These are phyloP conservation scores for Terrapene triunguis DNA, from an alignment of 2,113 vertebrate genomes.

Conservation along the genomic window DNA sequence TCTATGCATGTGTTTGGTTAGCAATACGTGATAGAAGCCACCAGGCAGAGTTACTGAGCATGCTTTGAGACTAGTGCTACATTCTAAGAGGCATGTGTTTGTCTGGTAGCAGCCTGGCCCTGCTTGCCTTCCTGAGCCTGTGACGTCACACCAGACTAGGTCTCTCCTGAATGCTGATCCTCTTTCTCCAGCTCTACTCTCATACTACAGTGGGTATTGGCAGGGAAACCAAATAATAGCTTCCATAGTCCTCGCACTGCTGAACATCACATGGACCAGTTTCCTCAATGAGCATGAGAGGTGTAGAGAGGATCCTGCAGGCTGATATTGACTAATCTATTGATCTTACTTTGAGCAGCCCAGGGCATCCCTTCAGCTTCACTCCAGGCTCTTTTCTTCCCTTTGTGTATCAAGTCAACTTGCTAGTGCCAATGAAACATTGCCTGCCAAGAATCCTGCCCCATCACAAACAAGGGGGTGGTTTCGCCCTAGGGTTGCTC, in stretches of 20 bases:
- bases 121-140: neutral
- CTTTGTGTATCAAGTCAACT: accelerated
- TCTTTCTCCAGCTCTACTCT: neutral
- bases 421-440: neutral
- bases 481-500: neutral
- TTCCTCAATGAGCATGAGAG: neutral
- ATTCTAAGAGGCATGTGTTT: neutral
- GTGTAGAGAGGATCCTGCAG: neutral
- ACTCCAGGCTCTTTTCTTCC: neutral
- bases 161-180: neutral
- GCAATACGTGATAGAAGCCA: neutral
- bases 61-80: neutral
- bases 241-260: neutral
- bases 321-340: neutral
- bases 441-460: neutral
- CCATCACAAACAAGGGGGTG: neutral
- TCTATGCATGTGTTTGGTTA: neutral
- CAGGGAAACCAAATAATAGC: neutral
- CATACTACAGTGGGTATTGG: neutral
- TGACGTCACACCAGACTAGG: neutral
- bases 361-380: neutral
- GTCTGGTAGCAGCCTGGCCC: neutral
- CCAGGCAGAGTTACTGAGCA: neutral
- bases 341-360: neutral
- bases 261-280: neutral